Percentiles rank a stretch among this genome's conserved stretches.
Evolutionary conservation across 2,113 vertebrate species (phyloP).

Genomic region (Tetraodon nigroviridis): DNA sequence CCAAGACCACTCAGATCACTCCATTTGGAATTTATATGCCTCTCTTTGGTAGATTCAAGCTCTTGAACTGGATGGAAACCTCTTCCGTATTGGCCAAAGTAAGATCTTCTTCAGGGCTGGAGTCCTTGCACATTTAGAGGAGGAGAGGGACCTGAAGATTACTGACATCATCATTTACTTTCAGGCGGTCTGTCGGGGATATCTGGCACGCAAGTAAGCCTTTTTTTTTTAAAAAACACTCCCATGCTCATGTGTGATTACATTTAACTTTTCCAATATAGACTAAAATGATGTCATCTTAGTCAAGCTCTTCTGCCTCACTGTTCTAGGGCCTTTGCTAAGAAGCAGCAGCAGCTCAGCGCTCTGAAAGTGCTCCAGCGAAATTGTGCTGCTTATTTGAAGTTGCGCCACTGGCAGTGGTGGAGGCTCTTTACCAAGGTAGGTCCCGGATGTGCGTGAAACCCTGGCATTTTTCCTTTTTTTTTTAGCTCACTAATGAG

Average conservation of each 20-base stretch:
- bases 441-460: not conserved
- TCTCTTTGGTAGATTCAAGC: constrained; percentile 82
- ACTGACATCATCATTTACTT: constrained; percentile 99
- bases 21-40: not conserved
- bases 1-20: too few relatives aligned
- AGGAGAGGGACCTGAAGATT: constrained; percentile 96
- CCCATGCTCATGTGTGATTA: not conserved
- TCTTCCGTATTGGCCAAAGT: constrained; percentile 96
- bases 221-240: not conserved
- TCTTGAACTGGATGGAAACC: constrained; percentile 92
- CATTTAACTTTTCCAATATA: not conserved
- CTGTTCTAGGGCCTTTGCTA: constrained; percentile 86
- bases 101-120: constrained; percentile 99
- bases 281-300: not conserved
- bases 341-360: constrained; percentile 96
- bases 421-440: constrained; percentile 98
- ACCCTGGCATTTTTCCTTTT: not conserved
- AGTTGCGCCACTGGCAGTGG: constrained; percentile 98
- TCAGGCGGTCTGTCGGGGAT: constrained; percentile 93
- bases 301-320: not conserved
- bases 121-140: constrained; percentile 93
- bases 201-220: constrained; percentile 92
- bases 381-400: constrained; percentile 94
- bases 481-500: not conserved
- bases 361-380: constrained; percentile 96